Conservation (phyloP, 2,888 invertebrate genomes). For the Neuroscelio doddi region DNA sequence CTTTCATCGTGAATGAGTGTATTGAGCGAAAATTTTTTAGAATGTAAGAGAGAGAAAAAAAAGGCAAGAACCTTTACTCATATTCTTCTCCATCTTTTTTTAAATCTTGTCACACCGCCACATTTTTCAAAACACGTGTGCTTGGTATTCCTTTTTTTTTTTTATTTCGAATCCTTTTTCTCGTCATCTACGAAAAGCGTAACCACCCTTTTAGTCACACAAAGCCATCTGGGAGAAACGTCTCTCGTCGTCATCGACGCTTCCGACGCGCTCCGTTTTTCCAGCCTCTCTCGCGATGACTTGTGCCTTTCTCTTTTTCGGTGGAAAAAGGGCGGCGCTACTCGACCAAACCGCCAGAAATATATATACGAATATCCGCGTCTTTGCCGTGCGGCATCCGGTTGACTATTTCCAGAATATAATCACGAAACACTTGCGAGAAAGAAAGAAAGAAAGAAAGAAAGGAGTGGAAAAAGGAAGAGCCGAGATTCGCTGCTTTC, state of each 20-base stretch:
- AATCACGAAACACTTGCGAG: constrained; percentile 56
- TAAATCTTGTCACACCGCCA: constrained; percentile 17
- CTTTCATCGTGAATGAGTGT: no score
- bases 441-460: constrained; percentile 2
- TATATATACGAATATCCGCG: constrained; percentile 54
- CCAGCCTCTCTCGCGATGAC: constrained; percentile 19
- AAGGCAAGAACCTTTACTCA: not conserved
- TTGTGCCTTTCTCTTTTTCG: constrained; percentile 32
- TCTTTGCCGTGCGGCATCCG: constrained; percentile 63
- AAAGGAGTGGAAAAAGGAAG: constrained; percentile 19
- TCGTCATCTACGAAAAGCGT: constrained; percentile 17
- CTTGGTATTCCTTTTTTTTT: not conserved
- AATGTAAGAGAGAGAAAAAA: no score
- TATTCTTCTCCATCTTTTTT: constrained; percentile 5
- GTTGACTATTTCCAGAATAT: constrained; percentile 70
- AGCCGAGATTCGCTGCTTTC: constrained; percentile 13
- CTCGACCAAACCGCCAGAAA: constrained; percentile 54
- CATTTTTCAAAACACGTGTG: constrained; percentile 25
- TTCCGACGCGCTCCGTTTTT: constrained; percentile 17
- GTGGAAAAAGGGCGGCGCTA: constrained; percentile 41
- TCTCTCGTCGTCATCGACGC: constrained; percentile 8
- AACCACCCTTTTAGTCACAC: constrained; percentile 30
- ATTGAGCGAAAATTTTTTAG: no score
- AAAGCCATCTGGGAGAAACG: constrained; percentile 26
- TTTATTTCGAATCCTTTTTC: constrained; percentile 9